Evolutionary conservation across 35 echinoderm and acorn worm genomes (phyloP), one percentile per base, ranked within the genome.

Genomic region (Ptychodera flava): DNA sequence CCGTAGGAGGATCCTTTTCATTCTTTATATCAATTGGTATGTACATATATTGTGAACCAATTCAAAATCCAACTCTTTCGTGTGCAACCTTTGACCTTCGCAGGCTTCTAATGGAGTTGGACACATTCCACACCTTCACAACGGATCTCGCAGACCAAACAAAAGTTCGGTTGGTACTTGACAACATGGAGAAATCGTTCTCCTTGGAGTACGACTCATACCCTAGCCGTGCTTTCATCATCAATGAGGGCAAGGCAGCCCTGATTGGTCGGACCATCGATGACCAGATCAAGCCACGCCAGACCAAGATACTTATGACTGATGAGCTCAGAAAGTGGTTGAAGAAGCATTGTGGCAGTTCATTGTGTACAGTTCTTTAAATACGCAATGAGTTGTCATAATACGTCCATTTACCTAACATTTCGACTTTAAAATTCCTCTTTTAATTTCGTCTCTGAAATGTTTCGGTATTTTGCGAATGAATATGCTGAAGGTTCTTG

Each of bases 151-250:
- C 30, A 1, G 78, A 79, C 33, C 10, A 81, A 32, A 86, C 33
- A 33, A 75, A 86, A 80, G 37, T 91, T 28, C 89, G 89, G 12
- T 27, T 91, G 30, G 84, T 91, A 22, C 28, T 32, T 29, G 89
- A 91, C 33, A 91, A 85, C 35, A 91, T 91, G 75, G 81, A 78
- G 0, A 86, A 91, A 33, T 31, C 33, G 12, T 91, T 91, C 38
- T 78, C 78, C 1, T 35, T 31, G 36, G 35, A 33, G 1, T 91
- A 86, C 79, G 86, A 91, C 33, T 79, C 84, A 0, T 38, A 81
- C 38, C 89, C 89, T 0, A 84, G 86, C 38, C 31, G 89, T n/a
- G 79, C 86, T 22, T 86, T 91, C 33, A 27, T 81, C 10, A 81
- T 91, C 31, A n/a, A 86, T 31, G 84, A 84, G 0, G 79, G 64